Percentiles rank a stretch among this genome's conserved stretches.
Evolutionary conservation across 2,888 invertebrate species (phyloP).

Genomic region (Lasioglossum lativentre): DNA sequence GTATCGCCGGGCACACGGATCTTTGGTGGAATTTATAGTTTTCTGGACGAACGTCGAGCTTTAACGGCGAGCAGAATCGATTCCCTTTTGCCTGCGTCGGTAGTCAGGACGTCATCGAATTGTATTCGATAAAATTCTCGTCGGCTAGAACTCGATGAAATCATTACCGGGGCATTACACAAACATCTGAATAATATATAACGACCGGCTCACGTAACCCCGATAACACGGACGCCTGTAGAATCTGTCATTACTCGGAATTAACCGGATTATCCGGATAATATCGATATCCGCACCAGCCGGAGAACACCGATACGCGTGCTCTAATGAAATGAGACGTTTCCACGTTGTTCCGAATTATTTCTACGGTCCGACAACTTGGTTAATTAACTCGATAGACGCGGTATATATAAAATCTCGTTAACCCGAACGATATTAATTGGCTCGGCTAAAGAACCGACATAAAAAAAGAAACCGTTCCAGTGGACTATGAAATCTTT

Average conservation of each 20-base stretch:
- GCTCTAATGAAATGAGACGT: slow-evolving; percentile 42
- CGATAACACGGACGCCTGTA: slow-evolving; percentile 53
- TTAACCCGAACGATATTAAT: background rate
- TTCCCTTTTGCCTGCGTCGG: background rate
- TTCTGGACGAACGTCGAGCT: background rate
- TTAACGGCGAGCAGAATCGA: background rate
- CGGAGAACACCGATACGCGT: slow-evolving; percentile 48
- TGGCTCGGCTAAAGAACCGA: background rate
- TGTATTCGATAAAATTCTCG: background rate
- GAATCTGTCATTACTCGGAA: slow-evolving; percentile 63
- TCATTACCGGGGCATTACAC: slow-evolving; percentile 29
- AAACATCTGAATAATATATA: slow-evolving; percentile 52
- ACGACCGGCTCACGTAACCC: slow-evolving; percentile 32
- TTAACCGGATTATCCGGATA: slow-evolving; percentile 64
- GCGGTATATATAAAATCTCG: background rate
- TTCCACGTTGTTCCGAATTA: slow-evolving; percentile 13
- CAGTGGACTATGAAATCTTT: background rate
- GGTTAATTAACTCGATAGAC: slow-evolving; percentile 21
- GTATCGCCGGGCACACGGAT: background rate
- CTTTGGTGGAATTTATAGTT: background rate
- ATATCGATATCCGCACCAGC: slow-evolving; percentile 50
- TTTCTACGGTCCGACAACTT: slow-evolving; percentile 4
- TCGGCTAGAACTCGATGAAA: slow-evolving; percentile 17
- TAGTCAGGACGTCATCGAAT: background rate
- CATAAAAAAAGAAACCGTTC: background rate